Evolutionary conservation across 1,140 invertebrate species (phyloP), one percentile per base, ranked within the genome.

Genomic region (Drosophila bipectinata): DNA sequence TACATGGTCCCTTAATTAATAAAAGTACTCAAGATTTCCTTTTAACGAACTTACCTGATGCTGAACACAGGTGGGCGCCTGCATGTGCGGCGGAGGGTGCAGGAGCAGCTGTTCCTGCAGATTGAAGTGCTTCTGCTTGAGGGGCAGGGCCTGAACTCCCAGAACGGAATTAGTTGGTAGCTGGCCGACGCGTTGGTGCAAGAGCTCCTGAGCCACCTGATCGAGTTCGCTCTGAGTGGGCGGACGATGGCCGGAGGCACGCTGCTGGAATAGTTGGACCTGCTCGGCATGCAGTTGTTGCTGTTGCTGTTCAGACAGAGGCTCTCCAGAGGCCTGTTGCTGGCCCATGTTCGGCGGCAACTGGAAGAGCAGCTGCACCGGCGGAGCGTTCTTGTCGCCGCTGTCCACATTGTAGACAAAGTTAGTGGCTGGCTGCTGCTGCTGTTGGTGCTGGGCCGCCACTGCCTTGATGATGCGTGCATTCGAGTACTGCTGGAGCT

Each of bases 81-180:
- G 85, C 74, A 84, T 75, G 15, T 80, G 78, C 15, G 84, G 74
- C 15, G 83, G 79, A 21, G 80, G 82, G 26, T 83, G 91, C 24
- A 93, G 90, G 28, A 92, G 91, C 44, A 93, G 90, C 60, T 91
- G 91, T 53, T 85, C 80, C 48, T 93, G 87, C 59, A 90, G 56
- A 39, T 80, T 74, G 26, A 79, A 81, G 61, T 78, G 69, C n/a
- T 89, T 77, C 81, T 68, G 92, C 48, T 84, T 92, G 30, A 92
- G 91, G 91, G 92, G 66, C 48, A 84, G 47, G 32, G 92, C 58
- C 91, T 82, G 79, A 1, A 79, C 71, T 53, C 60, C 77, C 12
- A 69, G 72, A 48, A 72, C 66, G 87, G 64, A 92, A 91, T 69
- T 60, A 47, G 72, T 55, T 3, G 79, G 51, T 24, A 73, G 41